Base-by-base conservation (phyloP, 2,797 vertebrate genomes). In the Melanotaenia nigrans region DNA sequence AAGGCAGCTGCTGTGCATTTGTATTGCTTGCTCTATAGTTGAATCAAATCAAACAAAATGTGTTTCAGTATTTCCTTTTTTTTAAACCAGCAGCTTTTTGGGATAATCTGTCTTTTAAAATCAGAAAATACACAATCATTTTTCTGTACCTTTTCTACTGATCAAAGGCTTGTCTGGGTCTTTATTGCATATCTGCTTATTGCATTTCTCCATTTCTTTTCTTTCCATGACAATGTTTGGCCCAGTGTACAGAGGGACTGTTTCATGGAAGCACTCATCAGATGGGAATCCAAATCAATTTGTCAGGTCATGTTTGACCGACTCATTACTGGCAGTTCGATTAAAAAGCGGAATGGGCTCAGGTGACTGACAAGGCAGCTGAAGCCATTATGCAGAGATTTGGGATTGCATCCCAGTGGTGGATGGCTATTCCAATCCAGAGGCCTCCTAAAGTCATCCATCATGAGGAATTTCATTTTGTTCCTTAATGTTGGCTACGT, bases 301-400 rank as follows among this genome's bases (percentile, higher is more conserved):
- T 91, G 91, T 93, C 90, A 92, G 86, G 79, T 93, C 86, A 65
- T 75, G 82, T 89, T 89, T 78, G 87, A 91, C 74, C 62, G 76
- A 89, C 78, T 89, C 87, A 91, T 92, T 87, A 88, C 89, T 85
- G 88, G 75, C 68, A 71, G 81, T 91, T 90, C 73, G 83, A 91
- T 92, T 88, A 88, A 91, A 92, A 81, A 78, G 78, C 57, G 47
- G 54, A 79, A 73, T 76, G 73, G 82, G 83, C 73, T 92, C 90
- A 89, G 86, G 90, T 93, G 93, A 94, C 87, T 91, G 92, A 94
- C 91, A 84, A 74, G 86, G 87, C 91, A 93, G 92, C 93, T 93
- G 93, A 86, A 90, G 83, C 82, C 75, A 82, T 90, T 88, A 89
- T 88, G 89, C 78, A 83, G 72, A 89, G 83, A 89, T 90, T 86